Evolutionary conservation across 2,888 invertebrate species (phyloP), one percentile per base, ranked within the genome.

Genomic region (Antitype chi): DNA sequence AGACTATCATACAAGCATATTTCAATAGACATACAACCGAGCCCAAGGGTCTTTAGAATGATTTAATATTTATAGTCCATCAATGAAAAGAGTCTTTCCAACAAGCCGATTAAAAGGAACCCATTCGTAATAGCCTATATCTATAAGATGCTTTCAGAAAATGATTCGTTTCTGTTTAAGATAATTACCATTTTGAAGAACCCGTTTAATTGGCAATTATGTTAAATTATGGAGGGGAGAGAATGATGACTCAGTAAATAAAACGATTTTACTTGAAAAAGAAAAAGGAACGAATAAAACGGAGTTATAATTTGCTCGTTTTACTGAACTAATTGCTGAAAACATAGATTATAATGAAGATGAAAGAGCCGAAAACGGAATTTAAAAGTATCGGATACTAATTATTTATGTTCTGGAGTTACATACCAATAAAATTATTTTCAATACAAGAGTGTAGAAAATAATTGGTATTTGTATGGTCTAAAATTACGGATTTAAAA

Each of bases 171-270:
- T 66, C 11, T 28, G 47, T 76, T 71, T 38, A 68, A 32, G 74
- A 73, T 55, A 77, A 67, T 67, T 74, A 79, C 69, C 11, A 76
- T 76, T 80, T 59, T 52, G 43, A 49, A 47, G 64, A 70, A 72
- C 67, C 68, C 17, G 15, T 74, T 87, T 82, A 85, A 82, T 87
- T 80, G 80, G 60, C 87, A 77, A 87, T 85, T 76, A 68, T 13
- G 9, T 38, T 62, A 66, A 71, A 52, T 76, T 76, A 67, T 66
- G 17, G 57, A 64, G 38, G 23, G 23, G 38, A 71, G 55, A 28
- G 23, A 75, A n/a, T 70, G 15, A 62, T 43, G 49, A 53, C 63
- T 57, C 23, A 80, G 53, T 49, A 28, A n/a, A 57, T 32, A 47
- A 52, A 70, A 53, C 28, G 7, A 32, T 78, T 81, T 64, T 62